Percentiles rank a stretch among this genome's conserved stretches.
Evolutionary conservation across 2,888 invertebrate species (phyloP).

Genomic region (Salticus scenicus): DNA sequence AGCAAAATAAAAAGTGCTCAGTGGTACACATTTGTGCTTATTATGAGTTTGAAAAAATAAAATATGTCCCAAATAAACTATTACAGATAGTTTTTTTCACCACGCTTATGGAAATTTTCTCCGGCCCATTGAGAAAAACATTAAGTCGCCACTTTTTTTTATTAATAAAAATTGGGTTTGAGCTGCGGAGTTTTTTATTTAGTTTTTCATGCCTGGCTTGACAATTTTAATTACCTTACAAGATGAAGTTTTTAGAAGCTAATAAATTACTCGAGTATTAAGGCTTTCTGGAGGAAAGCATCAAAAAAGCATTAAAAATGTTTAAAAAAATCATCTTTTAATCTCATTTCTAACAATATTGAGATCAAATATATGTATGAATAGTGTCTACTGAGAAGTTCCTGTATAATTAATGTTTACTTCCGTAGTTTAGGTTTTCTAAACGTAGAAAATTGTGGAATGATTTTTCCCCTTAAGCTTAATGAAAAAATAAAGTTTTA

Average conservation of each 20-base stretch:
- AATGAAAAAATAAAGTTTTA: constrained; percentile 16
- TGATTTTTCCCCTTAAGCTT: not conserved
- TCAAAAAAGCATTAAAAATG: constrained; percentile 20
- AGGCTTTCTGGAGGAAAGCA: constrained; percentile 18
- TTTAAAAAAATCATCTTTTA: constrained; percentile 49
- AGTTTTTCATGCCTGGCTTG: constrained; percentile 53
- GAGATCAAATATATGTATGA: constrained; percentile 48
- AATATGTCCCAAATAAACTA: constrained; percentile 39
- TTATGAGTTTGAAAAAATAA: not conserved
- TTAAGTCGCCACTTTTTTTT: constrained; percentile 59
- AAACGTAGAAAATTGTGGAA: not conserved
- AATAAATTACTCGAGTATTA: constrained; percentile 62
- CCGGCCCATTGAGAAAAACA: constrained; percentile 65
- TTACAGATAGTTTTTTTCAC: constrained; percentile 46
- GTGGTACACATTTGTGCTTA: constrained; percentile 51
- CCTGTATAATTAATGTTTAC: constrained; percentile 60
- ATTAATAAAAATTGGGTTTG: constrained; percentile 44
- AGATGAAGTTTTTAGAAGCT: constrained; percentile 62
- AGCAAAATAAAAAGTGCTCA: too few species aligned
- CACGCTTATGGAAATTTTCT: constrained; percentile 43
- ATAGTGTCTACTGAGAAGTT: constrained; percentile 38
- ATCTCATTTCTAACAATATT: constrained; percentile 64
- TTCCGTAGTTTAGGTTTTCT: constrained; percentile 31
- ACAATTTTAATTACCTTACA: constrained; percentile 65
- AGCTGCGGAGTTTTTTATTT: constrained; percentile 29